Conservation (phyloP, 2,113 vertebrate species). For the Origma solitaria region DNA sequence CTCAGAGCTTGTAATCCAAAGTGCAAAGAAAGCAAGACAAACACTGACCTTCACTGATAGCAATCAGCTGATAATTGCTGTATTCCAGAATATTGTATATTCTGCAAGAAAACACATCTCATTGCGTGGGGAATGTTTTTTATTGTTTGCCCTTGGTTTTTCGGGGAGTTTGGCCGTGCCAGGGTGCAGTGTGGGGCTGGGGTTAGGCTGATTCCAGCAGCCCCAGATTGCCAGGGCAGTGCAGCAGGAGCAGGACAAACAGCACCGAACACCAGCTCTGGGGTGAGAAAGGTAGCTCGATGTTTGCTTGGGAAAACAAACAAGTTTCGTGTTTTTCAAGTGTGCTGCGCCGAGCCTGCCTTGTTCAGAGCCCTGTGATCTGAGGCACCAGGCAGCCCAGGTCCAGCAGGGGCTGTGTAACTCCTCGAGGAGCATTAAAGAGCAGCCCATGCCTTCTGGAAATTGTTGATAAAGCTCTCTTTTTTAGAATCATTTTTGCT, state of each 20-base stretch:
- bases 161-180: fast-evolving
- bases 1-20: not conserved
- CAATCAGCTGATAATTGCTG: not conserved
- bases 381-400: not conserved
- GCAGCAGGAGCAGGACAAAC: not conserved
- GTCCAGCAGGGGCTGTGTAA: not conserved
- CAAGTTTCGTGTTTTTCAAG: not conserved
- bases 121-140: fast-evolving
- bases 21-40: not conserved
- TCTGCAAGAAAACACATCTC: not conserved
- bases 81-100: fast-evolving
- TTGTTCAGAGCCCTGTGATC: not conserved
- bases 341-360: not conserved
- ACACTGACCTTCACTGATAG: not conserved
- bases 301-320: not conserved
- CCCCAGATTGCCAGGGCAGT: not conserved
- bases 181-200: not conserved
- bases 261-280: not conserved
- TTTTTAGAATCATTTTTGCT: conserved; percentile 39
- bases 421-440: not conserved
- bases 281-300: not conserved
- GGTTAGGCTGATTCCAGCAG: not conserved
- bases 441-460: conserved; percentile 18
- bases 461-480: conserved; percentile 40
- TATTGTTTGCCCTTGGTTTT: not conserved